phyloP scores from a whole-genome alignment of 2,797 vertebrate species.

The Characodon lateralis region DNA sequence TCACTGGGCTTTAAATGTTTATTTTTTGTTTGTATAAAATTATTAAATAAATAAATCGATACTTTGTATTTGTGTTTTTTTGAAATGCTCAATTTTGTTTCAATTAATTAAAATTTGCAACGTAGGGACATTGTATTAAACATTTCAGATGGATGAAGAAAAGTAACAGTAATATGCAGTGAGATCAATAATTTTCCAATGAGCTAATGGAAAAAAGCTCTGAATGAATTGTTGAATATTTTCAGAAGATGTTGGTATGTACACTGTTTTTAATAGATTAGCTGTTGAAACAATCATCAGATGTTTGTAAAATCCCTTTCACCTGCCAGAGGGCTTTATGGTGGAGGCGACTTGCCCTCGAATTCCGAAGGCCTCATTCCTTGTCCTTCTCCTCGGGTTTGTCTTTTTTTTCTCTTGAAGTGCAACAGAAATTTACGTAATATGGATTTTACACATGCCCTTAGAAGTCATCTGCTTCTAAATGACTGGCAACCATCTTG shows the following conservation, averaged over 20 bases:
- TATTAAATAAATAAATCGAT: neutral
- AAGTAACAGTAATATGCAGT: slow-evolving; percentile 13
- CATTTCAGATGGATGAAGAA: neutral
- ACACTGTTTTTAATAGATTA: slow-evolving; percentile 76
- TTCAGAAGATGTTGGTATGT: slow-evolving; percentile 67
- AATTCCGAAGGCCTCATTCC: slow-evolving; percentile 63
- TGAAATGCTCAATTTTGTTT: neutral
- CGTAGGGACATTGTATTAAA: neutral
- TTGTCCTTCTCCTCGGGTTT: slow-evolving; percentile 18
- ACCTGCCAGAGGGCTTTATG: slow-evolving; percentile 67
- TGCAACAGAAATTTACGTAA: slow-evolving; percentile 29
- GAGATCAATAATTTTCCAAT: slow-evolving; percentile 40
- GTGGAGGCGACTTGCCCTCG: slow-evolving; percentile 48
- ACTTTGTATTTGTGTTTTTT: neutral
- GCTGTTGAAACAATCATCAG: slow-evolving; percentile 68
- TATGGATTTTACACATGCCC: slow-evolving; percentile 26
- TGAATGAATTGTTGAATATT: slow-evolving; percentile 64
- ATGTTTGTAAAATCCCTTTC: slow-evolving; percentile 73
- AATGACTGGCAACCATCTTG: slow-evolving; percentile 61
- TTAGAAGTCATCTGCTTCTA: slow-evolving; percentile 41
- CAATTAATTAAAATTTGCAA: neutral
- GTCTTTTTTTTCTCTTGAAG: slow-evolving; percentile 26
- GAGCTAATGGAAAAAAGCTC: slow-evolving; percentile 63
- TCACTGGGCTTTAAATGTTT: neutral
- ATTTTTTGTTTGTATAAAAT: neutral